Evolutionary conservation across 2,113 vertebrate genomes (phyloP).

Genomic region (Oncorhynchus tshawytscha): DNA sequence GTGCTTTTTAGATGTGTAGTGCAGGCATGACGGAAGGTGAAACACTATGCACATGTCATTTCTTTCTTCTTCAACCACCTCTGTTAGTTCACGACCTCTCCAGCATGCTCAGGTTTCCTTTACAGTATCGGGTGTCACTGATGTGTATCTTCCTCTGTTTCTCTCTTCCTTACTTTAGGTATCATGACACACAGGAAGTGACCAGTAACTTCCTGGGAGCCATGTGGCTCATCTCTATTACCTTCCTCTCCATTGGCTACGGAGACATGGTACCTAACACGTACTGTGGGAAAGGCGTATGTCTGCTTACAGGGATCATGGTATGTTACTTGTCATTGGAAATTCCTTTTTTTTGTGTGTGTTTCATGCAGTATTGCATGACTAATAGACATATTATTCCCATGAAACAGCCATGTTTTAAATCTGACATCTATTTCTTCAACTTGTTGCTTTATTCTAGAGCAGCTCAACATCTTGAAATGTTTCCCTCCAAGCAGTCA

Average conservation of each 20-base stretch:
- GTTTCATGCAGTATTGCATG: background rate
- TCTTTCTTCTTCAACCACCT: background rate
- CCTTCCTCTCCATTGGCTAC: slow-evolving; percentile 96
- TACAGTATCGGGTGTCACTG: slow-evolving; percentile 30
- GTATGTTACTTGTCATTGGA: slow-evolving; percentile 63
- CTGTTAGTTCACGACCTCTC: slow-evolving; percentile 47
- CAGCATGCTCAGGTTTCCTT: slow-evolving; percentile 52
- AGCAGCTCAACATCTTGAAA: too few species aligned
- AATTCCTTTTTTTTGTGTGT: background rate
- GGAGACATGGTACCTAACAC: slow-evolving; percentile 98
- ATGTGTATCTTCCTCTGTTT: slow-evolving; percentile 44
- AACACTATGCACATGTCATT: slow-evolving; percentile 14
- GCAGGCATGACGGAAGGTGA: slow-evolving; percentile 31
- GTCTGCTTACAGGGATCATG: slow-evolving; percentile 96
- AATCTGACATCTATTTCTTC: too few species aligned
- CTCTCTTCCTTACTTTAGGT: slow-evolving; percentile 75
- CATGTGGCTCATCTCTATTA: slow-evolving; percentile 98
- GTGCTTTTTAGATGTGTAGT: slow-evolving; percentile 12
- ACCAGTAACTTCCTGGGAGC: slow-evolving; percentile 97
- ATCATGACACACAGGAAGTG: slow-evolving; percentile 95
- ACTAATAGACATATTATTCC: background rate
- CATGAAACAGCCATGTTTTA: too few species aligned
- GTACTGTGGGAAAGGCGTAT: slow-evolving; percentile 96
- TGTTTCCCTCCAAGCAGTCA: too few species aligned
- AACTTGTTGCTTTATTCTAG: too few species aligned